Evolutionary conservation across 2,113 vertebrate species (phyloP).

Genomic region (Pelobates fuscus): DNA sequence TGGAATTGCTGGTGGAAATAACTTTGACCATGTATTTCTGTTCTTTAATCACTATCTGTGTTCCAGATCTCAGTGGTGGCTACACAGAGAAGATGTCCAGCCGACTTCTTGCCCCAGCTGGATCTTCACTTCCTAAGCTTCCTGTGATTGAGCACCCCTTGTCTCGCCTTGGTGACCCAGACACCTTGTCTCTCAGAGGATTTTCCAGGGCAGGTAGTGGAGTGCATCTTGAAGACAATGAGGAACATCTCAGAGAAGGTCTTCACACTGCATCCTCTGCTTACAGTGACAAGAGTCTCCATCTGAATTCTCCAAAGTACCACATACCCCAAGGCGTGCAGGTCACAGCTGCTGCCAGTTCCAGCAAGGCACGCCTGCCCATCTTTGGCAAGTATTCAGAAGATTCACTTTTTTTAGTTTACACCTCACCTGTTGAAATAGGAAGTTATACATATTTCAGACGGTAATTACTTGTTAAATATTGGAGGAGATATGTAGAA

Average conservation of each 20-base stretch:
- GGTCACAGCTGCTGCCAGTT: conserved; percentile 14
- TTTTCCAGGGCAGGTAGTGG: conserved; percentile 25
- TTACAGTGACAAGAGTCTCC: not conserved
- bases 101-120: conserved; percentile 19
- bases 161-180: conserved; percentile 51
- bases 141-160: conserved; percentile 53
- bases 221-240: conserved; percentile 33
- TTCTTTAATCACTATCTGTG: not conserved
- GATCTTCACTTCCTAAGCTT: conserved; percentile 46
- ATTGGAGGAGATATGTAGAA: no score
- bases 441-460: no score
- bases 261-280: conserved; percentile 16
- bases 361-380: conserved; percentile 43
- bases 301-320: not conserved
- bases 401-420: not conserved
- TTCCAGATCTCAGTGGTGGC: not conserved
- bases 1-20: no score
- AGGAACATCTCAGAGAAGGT: conserved; percentile 4
- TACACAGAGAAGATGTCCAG: conserved; percentile 5
- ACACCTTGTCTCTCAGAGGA: conserved; percentile 53
- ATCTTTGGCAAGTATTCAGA: conserved; percentile 48
- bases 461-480: no score
- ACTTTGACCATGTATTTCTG: not conserved
- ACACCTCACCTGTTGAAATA: not conserved
- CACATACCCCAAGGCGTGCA: conserved; percentile 50